Evolutionary conservation across 2,113 vertebrate genomes (phyloP).

Genomic region (Tonatia bakeri): DNA sequence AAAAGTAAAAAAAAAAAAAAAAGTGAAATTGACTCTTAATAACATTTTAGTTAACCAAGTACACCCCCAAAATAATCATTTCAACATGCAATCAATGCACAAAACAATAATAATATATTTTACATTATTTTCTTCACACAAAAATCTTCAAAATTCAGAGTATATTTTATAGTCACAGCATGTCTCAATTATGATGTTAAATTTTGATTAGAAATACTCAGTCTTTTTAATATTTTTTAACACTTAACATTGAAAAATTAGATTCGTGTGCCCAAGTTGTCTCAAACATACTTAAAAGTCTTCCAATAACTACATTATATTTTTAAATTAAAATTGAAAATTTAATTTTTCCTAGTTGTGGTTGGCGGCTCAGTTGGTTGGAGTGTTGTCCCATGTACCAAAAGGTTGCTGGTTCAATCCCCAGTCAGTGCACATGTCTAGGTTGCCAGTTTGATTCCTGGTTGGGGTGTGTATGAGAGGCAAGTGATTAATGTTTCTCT

Average conservation of each 20-base stretch:
- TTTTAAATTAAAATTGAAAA: not conserved
- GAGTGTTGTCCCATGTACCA: too few species aligned
- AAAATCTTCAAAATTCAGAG: not conserved
- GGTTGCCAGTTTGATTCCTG: too few species aligned
- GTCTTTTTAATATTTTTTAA: not conserved
- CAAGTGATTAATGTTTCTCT: too few species aligned
- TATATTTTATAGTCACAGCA: not conserved
- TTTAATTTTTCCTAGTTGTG: not conserved
- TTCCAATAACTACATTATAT: not conserved
- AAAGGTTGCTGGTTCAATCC: too few species aligned
- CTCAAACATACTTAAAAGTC: not conserved
- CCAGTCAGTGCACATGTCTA: too few species aligned
- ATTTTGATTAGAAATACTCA: not conserved
- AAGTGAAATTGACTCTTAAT: not conserved
- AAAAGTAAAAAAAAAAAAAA: not conserved
- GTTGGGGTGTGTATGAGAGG: too few species aligned
- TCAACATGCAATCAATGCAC: not conserved
- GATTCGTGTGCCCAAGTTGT: not conserved
- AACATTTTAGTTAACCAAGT: not conserved
- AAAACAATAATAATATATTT: not conserved
- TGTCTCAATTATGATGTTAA: not conserved
- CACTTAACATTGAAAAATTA: not conserved
- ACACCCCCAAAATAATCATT: not conserved
- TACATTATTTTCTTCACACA: not conserved
- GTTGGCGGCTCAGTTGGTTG: too few species aligned